These are phyloP conservation scores for Uria aalge DNA, from an alignment of 2,113 vertebrate genomes.

Conservation along the genomic window DNA sequence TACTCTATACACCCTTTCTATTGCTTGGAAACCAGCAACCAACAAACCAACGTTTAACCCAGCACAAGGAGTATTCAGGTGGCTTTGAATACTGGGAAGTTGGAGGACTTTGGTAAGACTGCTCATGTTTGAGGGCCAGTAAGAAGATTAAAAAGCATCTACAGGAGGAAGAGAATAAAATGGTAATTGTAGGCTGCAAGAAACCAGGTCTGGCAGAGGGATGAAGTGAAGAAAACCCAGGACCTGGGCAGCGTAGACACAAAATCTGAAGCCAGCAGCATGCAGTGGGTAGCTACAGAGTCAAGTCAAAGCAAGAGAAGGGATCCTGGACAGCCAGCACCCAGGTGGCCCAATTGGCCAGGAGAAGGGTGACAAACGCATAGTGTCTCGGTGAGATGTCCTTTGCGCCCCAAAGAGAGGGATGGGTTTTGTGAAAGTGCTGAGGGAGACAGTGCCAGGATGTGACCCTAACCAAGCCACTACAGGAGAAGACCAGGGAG, in stretches of 20 bases:
- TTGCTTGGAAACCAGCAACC: not conserved
- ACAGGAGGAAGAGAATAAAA: not conserved
- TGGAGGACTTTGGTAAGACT: not conserved
- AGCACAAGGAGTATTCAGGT: not conserved
- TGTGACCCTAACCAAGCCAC: fast-evolving
- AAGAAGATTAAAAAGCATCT: not conserved
- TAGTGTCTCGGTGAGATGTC: not conserved
- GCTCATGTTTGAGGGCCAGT: not conserved
- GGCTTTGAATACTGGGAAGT: not conserved
- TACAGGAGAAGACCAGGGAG: not conserved
- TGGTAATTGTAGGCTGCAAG: not conserved
- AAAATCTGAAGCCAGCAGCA: not conserved
- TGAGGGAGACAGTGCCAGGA: not conserved
- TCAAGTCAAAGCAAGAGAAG: not conserved
- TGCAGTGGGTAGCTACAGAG: not conserved
- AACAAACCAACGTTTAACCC: not conserved
- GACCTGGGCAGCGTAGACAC: not conserved
- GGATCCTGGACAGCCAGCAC: not conserved
- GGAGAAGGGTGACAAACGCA: not conserved
- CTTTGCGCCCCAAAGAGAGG: fast-evolving
- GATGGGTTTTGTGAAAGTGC: not conserved
- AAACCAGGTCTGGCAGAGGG: not conserved
- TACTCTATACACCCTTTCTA: not conserved
- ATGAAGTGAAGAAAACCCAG: not conserved
- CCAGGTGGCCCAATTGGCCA: fast-evolving